phyloP scores from a whole-genome alignment of 2,113 vertebrate species.

The Oryzias woworae region DNA sequence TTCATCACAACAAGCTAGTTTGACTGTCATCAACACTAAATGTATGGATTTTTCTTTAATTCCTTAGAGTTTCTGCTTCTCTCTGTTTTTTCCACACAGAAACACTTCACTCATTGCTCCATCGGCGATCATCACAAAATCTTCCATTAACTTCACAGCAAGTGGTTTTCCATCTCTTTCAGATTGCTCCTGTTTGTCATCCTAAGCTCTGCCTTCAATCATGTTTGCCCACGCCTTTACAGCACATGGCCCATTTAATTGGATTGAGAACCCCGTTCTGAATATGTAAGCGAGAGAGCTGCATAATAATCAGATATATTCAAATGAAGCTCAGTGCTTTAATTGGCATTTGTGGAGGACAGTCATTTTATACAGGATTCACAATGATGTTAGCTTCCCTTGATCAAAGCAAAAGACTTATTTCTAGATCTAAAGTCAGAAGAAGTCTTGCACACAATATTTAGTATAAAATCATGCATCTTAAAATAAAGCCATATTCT shows the following conservation, averaged over 20 bases:
- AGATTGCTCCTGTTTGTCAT: conserved; percentile 78
- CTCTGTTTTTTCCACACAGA: conserved; percentile 22
- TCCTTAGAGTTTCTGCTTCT: conserved; percentile 25
- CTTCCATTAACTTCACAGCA: conserved; percentile 77
- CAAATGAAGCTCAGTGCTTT: conserved; percentile 70
- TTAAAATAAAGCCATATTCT: too few relatives aligned
- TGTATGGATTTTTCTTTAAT: not conserved
- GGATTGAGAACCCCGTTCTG: conserved; percentile 70
- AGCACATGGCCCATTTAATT: conserved; percentile 76
- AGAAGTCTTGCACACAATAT: not conserved
- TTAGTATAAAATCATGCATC: too few relatives aligned
- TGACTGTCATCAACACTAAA: too few relatives aligned
- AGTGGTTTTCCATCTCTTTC: conserved; percentile 64
- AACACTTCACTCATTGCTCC: conserved; percentile 51
- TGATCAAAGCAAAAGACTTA: conserved; percentile 11
- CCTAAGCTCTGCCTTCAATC: conserved; percentile 75
- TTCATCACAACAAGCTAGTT: too few relatives aligned
- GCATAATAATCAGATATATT: conserved; percentile 76
- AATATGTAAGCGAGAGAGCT: conserved; percentile 71
- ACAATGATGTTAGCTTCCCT: conserved; percentile 20
- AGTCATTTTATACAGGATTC: conserved; percentile 38
- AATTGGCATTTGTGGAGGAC: conserved; percentile 68
- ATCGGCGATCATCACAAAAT: conserved; percentile 70
- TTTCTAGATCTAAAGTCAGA: not conserved
- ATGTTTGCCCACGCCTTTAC: conserved; percentile 77